phyloP scores from a whole-genome alignment of 2,113 vertebrate species.

The Galbula dea region DNA sequence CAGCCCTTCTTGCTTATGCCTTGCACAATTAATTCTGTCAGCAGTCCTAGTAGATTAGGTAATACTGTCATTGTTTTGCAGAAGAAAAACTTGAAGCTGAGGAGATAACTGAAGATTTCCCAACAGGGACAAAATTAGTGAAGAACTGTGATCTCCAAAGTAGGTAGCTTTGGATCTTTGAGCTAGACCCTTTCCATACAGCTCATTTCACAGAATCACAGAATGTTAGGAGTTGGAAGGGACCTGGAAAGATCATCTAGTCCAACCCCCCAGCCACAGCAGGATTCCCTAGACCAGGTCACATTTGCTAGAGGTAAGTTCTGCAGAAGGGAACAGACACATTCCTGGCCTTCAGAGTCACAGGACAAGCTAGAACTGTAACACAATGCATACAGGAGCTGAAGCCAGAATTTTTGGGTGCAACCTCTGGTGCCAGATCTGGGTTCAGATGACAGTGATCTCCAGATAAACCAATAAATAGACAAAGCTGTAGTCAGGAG shows the following conservation, averaged over 20 bases:
- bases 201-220: too few species aligned
- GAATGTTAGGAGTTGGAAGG: too few species aligned
- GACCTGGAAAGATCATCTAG: too few species aligned
- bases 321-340: background rate
- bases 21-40: background rate
- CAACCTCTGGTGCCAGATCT: background rate
- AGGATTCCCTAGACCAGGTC: too few species aligned
- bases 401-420: background rate
- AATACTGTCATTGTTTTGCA: background rate
- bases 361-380: background rate
- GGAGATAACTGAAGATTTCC: background rate
- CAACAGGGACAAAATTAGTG: background rate
- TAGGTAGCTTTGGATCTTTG: background rate
- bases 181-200: background rate
- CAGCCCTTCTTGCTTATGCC: background rate
- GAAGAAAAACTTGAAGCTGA: background rate
- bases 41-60: background rate
- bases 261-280: too few species aligned
- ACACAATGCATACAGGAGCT: background rate
- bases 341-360: background rate
- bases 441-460: slow-evolving; percentile 16
- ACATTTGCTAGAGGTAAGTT: background rate
- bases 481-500: background rate
- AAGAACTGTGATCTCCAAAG: background rate
- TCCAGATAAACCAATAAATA: background rate